Base-by-base conservation (phyloP, 2,113 vertebrate genomes). In the Edolisoma coerulescens region DNA sequence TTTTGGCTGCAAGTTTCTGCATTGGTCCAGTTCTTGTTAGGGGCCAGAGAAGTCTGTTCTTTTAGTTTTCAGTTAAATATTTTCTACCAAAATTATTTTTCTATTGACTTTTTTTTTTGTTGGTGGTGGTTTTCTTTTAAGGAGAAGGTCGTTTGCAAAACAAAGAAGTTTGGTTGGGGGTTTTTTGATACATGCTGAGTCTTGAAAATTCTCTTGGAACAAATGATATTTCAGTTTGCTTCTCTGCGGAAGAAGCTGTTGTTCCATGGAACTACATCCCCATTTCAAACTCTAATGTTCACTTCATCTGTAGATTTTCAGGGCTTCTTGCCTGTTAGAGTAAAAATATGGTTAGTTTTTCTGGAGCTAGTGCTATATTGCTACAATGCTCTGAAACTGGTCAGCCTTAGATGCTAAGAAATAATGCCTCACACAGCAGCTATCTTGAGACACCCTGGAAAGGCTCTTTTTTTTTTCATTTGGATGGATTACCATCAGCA, bases 91-190 rank as follows among this genome's bases (percentile, higher is more conserved):
- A 81, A 0, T 22, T 39, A 3, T 23, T 59, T 87, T 70, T 70
- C 3, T 24, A 7, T 13, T 33, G 5, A 41, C 1, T 15, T 23
- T 11, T 28, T 23, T 11, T 28, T 19, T 17, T 49, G 10, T 24
- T 21, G 10, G 6, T 45, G 7, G 4, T 21, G 4, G 19, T n/a
- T 61, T 64, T 50, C 33, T 70, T 69, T 42, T 5, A 24, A 61
- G 33, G 7, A 45, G 9, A 73, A 59, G 3, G 4, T 45, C 30
- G 44, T 32, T 44, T 80, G 6, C 52, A 69, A 88, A 67, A 27
- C 7, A 61, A 45, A 23, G 7, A 33, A 7, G 1, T 30, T 26
- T 39, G 3, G n/a, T 16, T 33, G 32, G 17, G 3, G 5, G 0
- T 2, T 5, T 26, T 81, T 11, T 11, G 12, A 33, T 27, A 28